Base-by-base conservation (phyloP, 2,797 vertebrate species). In the Lithobates pipiens region DNA sequence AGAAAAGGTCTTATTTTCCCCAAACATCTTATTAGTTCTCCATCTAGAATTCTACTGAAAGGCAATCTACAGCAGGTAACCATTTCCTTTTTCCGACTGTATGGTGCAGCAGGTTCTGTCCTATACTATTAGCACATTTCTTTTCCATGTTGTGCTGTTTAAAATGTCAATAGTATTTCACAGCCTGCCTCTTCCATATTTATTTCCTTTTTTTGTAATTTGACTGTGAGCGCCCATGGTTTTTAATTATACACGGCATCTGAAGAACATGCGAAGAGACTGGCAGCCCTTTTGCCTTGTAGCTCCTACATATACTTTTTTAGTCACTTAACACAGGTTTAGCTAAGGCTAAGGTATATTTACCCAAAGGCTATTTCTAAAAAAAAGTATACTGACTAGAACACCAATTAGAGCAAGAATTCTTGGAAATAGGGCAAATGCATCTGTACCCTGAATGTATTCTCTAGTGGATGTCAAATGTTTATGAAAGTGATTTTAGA, bases 111-210 rank as follows among this genome's bases (percentile, higher is more conserved):
- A 76, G 77, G 63, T 71, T 83, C 61, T 80, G 81, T 80, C 86
- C 81, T 80, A n/a, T 80, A 71, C 76, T 76, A 83, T 87, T 87
- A 87, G 86, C 76, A 87, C 80, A 42, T 84, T 83, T 63, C 71
- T 84, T 87, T 84, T 87, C 86, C 63, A 84, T 76, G 81, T 84
- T 78, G 74, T 83, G 63, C 75, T 42, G 69, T 83, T 76, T 69
- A 61, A 87, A 87, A 87, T 87, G 86, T 87, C 86, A 84, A 76
- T 87, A 87, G 86, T 76, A 76, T 61, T 84, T 77, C 81, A 87
- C 86, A 87, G 81, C 27, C 85, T 86, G 85, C 39, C 36, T 76
- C 78, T 87, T 87, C 81, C 81, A 68, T 87, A 87, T 87, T 84
- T 87, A 87, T 84, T 84, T 87, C 76, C 81, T 84, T 15, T 34